Percentiles rank a stretch among this genome's conserved stretches.
These are phyloP conservation scores for Sorex maritimensis DNA, from an alignment of 2,797 vertebrate genomes.

Conservation along the genomic window DNA sequence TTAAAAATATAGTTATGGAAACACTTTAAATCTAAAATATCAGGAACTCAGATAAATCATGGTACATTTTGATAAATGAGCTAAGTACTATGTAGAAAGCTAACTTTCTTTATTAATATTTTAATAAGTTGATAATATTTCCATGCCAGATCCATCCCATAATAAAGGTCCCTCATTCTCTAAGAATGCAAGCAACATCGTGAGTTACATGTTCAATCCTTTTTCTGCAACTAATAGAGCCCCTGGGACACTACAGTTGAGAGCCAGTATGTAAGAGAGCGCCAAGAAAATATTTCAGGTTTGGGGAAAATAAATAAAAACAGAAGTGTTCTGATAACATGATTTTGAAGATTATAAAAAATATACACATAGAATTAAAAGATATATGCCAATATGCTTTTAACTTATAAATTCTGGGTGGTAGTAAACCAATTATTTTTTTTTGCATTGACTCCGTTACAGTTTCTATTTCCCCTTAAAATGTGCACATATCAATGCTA, in stretches of 20 bases:
- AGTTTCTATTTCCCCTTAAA: conserved; percentile 50
- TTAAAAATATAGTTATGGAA: conserved; percentile 48
- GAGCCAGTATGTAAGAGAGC: not conserved
- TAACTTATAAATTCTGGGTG: not conserved
- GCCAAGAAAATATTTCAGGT: conserved; percentile 4
- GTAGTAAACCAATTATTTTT: conserved; percentile 1
- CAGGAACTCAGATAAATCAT: conserved; percentile 52
- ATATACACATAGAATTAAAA: not conserved
- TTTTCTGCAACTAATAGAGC: not conserved
- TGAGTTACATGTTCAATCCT: not conserved
- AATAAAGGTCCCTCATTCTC: not conserved
- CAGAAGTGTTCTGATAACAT: not conserved
- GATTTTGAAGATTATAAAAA: conserved; percentile 63
- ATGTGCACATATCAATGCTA: not conserved
- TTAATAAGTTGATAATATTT: not conserved
- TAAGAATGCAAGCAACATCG: not conserved
- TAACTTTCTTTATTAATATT: conserved; percentile 11
- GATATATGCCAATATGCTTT: not conserved
- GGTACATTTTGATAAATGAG: conserved; percentile 46
- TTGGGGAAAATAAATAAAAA: conserved; percentile 11
- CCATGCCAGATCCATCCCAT: not conserved
- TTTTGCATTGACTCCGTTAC: conserved; percentile 13
- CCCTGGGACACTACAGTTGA: not conserved
- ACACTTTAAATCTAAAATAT: conserved; percentile 62
- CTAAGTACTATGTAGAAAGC: not conserved